Evolutionary conservation across 2,113 vertebrate genomes (phyloP).

Genomic region (Haplotaxodon microlepis): DNA sequence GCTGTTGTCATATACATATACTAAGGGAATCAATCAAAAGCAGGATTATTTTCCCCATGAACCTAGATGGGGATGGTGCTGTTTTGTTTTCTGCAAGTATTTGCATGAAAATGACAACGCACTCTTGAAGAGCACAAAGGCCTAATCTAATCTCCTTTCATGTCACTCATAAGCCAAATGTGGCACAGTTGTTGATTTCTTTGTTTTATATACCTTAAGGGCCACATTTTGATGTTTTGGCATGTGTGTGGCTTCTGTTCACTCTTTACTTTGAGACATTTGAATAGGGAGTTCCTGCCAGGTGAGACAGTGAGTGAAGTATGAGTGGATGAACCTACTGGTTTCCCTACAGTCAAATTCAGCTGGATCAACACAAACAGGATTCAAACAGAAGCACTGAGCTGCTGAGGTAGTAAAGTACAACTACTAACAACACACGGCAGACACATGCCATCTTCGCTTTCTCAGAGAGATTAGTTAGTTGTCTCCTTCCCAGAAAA

Average conservation of each 20-base stretch:
- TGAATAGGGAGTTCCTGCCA: neutral
- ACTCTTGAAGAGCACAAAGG: neutral
- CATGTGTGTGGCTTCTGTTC: neutral
- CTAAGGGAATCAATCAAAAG: neutral
- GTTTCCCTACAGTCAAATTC: conserved; percentile 39
- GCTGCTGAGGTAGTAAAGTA: neutral
- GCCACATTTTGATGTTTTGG: neutral
- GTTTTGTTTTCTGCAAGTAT: neutral
- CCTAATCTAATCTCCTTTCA: neutral
- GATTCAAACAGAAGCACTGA: neutral
- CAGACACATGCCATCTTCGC: neutral
- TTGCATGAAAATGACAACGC: neutral
- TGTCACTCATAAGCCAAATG: neutral
- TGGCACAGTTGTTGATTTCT: neutral
- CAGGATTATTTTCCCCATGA: neutral
- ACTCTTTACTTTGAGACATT: neutral
- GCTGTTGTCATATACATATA: neutral
- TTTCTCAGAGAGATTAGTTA: neutral
- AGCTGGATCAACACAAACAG: neutral
- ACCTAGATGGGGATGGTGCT: neutral
- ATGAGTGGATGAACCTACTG: neutral
- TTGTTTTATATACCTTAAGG: neutral
- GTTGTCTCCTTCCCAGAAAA: neutral
- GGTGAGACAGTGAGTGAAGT: neutral
- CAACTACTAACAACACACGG: neutral